A percentile compares a stretch with the other conserved stretches of the same genome.
Conservation (phyloP, 2,888 invertebrate species). For the Tachina fera region DNA sequence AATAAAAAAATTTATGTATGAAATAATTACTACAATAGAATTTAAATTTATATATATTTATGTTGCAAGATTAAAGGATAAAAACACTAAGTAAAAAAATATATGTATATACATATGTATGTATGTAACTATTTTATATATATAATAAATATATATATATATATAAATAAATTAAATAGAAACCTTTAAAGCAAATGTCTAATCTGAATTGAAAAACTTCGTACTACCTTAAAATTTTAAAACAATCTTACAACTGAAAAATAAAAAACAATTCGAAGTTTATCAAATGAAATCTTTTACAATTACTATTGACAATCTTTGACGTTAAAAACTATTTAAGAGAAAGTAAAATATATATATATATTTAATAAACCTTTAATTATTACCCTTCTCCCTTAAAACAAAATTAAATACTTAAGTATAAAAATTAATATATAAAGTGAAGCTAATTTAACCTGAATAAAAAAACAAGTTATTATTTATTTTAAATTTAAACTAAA, state of each 20-base stretch:
- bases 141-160: constrained; percentile 17
- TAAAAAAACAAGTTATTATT: too few relatives aligned
- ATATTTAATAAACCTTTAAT: neutral
- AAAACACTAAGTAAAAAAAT: neutral
- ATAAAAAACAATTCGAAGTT: constrained; percentile 51
- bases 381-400: neutral
- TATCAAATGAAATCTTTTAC: constrained; percentile 65
- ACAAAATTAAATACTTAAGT: neutral
- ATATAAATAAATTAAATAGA: constrained; percentile 22
- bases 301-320: constrained; percentile 71
- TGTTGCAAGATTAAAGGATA: constrained; percentile 20
- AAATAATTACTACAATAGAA: constrained; percentile 26
- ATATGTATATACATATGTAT: constrained; percentile 13
- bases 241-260: constrained; percentile 42
- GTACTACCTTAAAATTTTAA: constrained; percentile 32
- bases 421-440: neutral
- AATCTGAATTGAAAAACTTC: constrained; percentile 17
- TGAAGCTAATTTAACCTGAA: neutral
- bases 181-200: constrained; percentile 19
- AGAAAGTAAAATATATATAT: neutral
- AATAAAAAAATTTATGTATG: constrained; percentile 36
- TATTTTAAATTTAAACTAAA: neutral
- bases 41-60: constrained; percentile 24
- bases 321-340: constrained; percentile 56
- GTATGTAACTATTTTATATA: neutral